A percentile compares a stretch with the other conserved stretches of the same genome.
Conservation (phyloP, 2,113 vertebrate genomes). For the Falcunculus frontatus region DNA sequence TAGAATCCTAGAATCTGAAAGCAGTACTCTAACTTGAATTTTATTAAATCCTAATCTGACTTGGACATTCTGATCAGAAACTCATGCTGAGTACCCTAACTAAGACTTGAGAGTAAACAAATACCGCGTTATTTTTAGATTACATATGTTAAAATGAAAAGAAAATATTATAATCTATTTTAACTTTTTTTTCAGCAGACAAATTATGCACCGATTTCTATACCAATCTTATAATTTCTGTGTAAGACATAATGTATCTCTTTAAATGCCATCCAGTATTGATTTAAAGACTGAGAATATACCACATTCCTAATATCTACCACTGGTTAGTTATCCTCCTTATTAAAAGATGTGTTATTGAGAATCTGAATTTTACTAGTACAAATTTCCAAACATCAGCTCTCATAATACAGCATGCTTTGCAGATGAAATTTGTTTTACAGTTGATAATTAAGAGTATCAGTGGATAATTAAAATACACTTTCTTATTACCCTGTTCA, state of each 20-base stretch:
- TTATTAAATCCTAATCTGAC: neutral
- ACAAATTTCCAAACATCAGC: neutral
- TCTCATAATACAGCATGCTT: neutral
- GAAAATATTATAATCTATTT: neutral
- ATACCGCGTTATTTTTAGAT: neutral
- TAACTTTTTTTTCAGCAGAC: neutral
- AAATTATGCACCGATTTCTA: neutral
- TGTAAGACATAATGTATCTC: neutral
- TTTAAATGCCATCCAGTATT: neutral
- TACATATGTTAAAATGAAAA: neutral
- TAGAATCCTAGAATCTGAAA: neutral
- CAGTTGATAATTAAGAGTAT: neutral
- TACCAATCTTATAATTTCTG: neutral
- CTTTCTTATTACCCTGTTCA: neutral
- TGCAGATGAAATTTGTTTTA: neutral
- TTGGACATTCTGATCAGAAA: neutral
- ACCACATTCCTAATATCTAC: neutral
- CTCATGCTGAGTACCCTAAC: neutral
- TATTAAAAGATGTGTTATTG: neutral
- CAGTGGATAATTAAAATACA: neutral
- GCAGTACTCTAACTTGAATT: neutral
- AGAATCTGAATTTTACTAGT: neutral
- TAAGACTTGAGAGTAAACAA: neutral
- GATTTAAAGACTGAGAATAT: neutral
- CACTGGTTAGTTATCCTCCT: neutral